Evolutionary conservation across 2,113 vertebrate genomes (phyloP).

Genomic region (Saguinus imperator): DNA sequence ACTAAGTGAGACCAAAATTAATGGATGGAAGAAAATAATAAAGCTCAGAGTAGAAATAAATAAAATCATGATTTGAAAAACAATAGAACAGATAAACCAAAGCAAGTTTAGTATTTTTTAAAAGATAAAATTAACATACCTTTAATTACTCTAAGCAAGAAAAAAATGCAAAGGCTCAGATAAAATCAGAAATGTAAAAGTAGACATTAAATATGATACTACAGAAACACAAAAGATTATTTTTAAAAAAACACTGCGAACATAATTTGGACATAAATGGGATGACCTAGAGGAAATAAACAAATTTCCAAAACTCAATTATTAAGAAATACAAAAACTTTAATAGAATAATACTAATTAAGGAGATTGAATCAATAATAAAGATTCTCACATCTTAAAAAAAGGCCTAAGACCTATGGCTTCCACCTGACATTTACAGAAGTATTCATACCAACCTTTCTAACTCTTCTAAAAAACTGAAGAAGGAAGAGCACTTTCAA

Average conservation of each 20-base stretch:
- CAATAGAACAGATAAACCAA: background rate
- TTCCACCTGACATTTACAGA: background rate
- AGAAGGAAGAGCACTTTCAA: background rate
- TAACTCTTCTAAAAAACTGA: background rate
- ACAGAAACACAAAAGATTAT: background rate
- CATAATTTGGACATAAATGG: background rate
- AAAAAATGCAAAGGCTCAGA: background rate
- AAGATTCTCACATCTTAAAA: background rate
- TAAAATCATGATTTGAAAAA: background rate
- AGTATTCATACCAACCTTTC: background rate
- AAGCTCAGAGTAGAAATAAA: background rate
- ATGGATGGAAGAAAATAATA: background rate
- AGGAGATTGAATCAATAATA: background rate
- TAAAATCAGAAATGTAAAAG: background rate
- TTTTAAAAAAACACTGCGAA: background rate
- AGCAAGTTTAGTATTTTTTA: background rate
- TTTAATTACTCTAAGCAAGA: background rate
- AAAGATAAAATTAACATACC: background rate
- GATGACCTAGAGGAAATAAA: background rate
- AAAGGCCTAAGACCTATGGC: background rate
- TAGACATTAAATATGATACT: background rate
- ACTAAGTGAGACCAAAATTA: background rate
- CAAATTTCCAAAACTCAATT: background rate
- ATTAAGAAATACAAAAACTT: background rate
- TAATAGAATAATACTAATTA: background rate